Evolutionary conservation across 2,888 invertebrate genomes (phyloP), one percentile per base, ranked within the genome.

Genomic region (Cataglyphis albicans): DNA sequence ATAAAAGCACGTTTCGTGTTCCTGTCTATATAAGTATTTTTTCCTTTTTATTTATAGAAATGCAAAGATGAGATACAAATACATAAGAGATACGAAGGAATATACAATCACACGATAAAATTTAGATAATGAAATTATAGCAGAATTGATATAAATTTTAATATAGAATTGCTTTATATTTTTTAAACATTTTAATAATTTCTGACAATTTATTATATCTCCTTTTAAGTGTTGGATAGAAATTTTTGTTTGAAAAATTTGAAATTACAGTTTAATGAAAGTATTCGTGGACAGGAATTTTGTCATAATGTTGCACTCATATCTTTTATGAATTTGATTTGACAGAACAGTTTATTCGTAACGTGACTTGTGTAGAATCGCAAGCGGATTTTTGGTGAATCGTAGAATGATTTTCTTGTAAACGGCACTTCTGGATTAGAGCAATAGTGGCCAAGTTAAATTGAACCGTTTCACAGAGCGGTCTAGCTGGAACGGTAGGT

Each of bases 381-480:
- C 52, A 18, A 21, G 55, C 29, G 76, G 29, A 75, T 78, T 78
- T 82, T 78, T 67, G 21, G 63, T 0, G 38, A 52, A 29, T 82
- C 48, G 57, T 55, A 32, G 70, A 61, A 75, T 82, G 44, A 64
- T 65, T 75, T 65, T 74, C 67, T 70, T 7, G 21, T 15, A 44
- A 68, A 48, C 29, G 61, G 25, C 67, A 52, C 29, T 74, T 68
- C 35, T 38, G 59, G 64, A 78, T 87, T 83, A 75, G 83, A 86
- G 85, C 70, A 88, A 84, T 86, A 78, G 85, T 84, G 81, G 82
- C 76, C 78, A 92, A 92, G 92, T 92, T 92, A 93, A 91, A 93
- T 92, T 91, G 91, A 88, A 90, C 88, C 89, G 88, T 90, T 91
- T 90, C 78, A 80, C 72, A 44, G 81, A 52, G 64, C 48, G 82